Base-by-base conservation (phyloP, 2,888 invertebrate species). In the Crocallis elinguaria region DNA sequence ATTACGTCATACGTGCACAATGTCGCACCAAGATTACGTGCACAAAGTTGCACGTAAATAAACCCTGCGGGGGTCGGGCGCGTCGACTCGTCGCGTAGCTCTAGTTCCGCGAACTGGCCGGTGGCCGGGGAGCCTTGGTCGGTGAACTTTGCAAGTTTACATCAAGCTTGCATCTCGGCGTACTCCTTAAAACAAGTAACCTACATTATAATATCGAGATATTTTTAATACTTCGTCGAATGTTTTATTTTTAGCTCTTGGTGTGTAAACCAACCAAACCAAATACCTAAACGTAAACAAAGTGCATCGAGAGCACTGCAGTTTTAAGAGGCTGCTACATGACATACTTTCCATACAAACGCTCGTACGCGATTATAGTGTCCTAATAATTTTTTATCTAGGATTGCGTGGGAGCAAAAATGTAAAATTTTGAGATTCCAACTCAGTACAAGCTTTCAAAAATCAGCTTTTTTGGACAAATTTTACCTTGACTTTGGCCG, bases 121-220 rank as follows among this genome's bases (percentile, higher is more conserved):
- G n/a, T n/a, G n/a, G n/a, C 16, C 36, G 9, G 37, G 25, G 62
- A 69, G 62, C 76, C 72, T 75, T 73, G 72, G 64, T 55, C 60
- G 44, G 64, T 61, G 62, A 75, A 73, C 43, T 64, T 54, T 52
- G 60, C 60, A 67, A n/a, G 60, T 72, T 73, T 69, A 73, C 66
- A 69, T 60, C 64, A 49, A 56, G 50, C 51, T 39, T 62, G 60
- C 66, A 59, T 57, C 60, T 54, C 57, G 59, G 36, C 60, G 60
- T 0, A 11, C 27, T 44, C 54, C 61, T 62, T 60, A 64, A 63
- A 64, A 69, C 73, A 71, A 71, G 67, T 77, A 77, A 79, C 79
- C 79, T 74, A 78, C 73, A 77, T 75, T 69, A 71, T 67, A 71
- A 71, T 69, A 73, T 75, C 69, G 56, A 17, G 21, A 16, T 41